Evolutionary conservation across 1,140 invertebrate species (phyloP).

Genomic region (Melanaphis sacchari): DNA sequence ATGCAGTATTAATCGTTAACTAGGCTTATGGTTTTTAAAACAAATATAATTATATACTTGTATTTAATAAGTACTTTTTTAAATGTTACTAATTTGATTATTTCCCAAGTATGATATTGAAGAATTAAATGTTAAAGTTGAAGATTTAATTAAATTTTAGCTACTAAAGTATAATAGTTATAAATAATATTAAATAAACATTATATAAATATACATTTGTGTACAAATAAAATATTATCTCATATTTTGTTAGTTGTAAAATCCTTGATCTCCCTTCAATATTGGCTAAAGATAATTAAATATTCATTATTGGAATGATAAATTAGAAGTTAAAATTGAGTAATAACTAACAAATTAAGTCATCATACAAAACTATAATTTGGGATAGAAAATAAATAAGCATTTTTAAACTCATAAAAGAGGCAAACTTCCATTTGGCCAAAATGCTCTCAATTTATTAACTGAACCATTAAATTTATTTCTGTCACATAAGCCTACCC

Average conservation of each 20-base stretch:
- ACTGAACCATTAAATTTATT: constrained; percentile 29
- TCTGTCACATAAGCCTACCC: constrained; percentile 27
- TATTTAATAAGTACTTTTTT: background rate
- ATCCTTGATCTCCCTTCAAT: background rate
- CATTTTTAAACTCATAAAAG: background rate
- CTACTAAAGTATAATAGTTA: background rate
- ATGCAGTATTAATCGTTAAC: background rate
- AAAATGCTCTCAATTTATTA: constrained; percentile 39
- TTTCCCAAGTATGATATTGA: background rate
- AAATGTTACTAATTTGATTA: background rate
- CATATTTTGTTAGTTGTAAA: background rate
- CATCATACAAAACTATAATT: background rate
- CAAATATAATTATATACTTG: background rate
- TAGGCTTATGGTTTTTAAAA: background rate
- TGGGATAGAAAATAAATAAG: background rate
- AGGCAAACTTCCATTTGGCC: background rate
- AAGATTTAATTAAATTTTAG: background rate
- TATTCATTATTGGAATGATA: background rate
- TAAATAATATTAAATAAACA: background rate
- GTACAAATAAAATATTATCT: background rate
- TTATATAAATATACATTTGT: background rate
- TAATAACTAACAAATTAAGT: background rate
- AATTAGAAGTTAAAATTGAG: background rate
- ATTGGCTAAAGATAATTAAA: background rate
- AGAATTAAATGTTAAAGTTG: background rate